phyloP scores from a whole-genome alignment of 2,888 invertebrate species.

The Spilarctia lutea region DNA sequence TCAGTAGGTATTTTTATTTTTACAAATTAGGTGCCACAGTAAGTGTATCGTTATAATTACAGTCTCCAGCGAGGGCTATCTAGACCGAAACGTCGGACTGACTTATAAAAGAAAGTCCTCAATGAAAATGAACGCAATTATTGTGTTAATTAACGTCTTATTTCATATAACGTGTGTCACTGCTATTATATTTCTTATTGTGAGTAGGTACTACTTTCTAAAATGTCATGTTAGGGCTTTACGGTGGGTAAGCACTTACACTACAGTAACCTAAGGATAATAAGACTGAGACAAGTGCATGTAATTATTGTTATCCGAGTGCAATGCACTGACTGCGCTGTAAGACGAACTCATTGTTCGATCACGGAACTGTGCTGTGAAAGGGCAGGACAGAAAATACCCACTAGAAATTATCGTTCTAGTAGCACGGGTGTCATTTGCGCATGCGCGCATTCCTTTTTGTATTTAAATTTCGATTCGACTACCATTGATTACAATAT shows the following conservation, averaged over 20 bases:
- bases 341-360: neutral
- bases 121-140: neutral
- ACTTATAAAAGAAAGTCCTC: neutral
- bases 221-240: slow-evolving; percentile 5
- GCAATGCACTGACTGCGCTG: neutral
- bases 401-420: neutral
- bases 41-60: too few relatives aligned
- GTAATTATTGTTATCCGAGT: slow-evolving; percentile 4
- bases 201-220: neutral
- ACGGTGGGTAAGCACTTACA: slow-evolving; percentile 3
- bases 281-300: neutral
- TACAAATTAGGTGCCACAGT: neutral
- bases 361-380: neutral
- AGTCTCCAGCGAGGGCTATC: too few relatives aligned
- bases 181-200: neutral
- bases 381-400: neutral
- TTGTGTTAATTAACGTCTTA: neutral
- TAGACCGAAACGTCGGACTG: neutral
- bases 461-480: neutral
- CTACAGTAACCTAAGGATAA: neutral
- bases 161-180: neutral
- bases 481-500: neutral
- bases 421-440: neutral
- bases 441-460: neutral
- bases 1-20: neutral